Percentiles rank a stretch among this genome's conserved stretches.
Conservation (phyloP, 2,888 invertebrate genomes). For the Cyrtodaria siliqua region DNA sequence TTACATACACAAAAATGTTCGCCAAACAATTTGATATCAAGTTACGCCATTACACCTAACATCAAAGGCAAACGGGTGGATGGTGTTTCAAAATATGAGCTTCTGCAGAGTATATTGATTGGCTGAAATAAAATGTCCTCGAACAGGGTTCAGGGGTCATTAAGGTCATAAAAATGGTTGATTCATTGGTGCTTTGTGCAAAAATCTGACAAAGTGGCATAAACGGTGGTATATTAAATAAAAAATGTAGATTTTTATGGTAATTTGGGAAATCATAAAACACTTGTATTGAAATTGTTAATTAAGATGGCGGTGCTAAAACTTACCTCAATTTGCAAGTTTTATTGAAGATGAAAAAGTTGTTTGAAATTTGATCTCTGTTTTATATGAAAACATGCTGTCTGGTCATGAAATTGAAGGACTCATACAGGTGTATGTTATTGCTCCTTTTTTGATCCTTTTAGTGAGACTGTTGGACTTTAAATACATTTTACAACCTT, state of each 20-base stretch:
- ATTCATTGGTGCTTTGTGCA: too few species aligned
- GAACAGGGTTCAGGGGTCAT: neutral
- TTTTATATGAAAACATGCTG: too few species aligned
- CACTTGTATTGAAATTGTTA: neutral
- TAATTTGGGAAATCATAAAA: too few species aligned
- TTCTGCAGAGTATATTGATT: neutral
- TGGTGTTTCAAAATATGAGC: neutral
- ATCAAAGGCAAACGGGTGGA: neutral
- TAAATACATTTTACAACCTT: too few species aligned
- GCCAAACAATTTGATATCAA: neutral
- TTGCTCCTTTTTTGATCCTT: too few species aligned
- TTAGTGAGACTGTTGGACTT: too few species aligned
- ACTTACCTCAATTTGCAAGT: neutral
- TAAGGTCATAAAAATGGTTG: too few species aligned
- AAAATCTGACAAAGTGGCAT: too few species aligned
- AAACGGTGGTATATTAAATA: too few species aligned
- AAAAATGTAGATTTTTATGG: too few species aligned
- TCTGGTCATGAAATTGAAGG: too few species aligned
- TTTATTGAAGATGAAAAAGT: neutral
- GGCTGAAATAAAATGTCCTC: neutral
- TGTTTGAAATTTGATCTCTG: constrained; percentile 1
- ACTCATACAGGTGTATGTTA: too few species aligned
- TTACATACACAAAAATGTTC: neutral
- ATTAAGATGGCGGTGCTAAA: neutral
- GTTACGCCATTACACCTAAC: neutral